These are phyloP conservation scores for Ophonus ardosiacus DNA, from an alignment of 2,888 invertebrate species.

Conservation along the genomic window DNA sequence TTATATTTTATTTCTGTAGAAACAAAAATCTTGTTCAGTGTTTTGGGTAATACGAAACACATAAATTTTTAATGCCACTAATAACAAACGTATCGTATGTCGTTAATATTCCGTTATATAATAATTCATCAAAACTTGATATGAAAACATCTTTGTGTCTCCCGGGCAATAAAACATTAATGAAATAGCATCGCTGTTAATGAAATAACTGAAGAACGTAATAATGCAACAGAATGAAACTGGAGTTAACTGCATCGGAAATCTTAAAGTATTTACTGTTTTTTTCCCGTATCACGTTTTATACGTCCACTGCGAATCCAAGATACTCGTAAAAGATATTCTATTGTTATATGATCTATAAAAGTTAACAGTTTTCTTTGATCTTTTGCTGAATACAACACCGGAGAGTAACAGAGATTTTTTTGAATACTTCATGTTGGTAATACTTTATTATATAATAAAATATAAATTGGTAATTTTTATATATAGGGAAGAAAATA, in stretches of 20 bases:
- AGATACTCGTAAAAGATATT: constrained; percentile 36
- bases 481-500: background rate
- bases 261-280: constrained; percentile 52
- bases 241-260: constrained; percentile 2
- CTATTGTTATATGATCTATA: constrained; percentile 60
- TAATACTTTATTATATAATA: constrained; percentile 10
- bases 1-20: no score
- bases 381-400: constrained; percentile 43
- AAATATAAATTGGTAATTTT: background rate
- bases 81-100: no score
- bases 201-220: constrained; percentile 23
- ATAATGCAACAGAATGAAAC: constrained; percentile 10
- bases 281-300: constrained; percentile 46
- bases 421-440: constrained; percentile 34
- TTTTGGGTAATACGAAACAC: no score
- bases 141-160: background rate
- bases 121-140: no score
- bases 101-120: no score
- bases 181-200: constrained; percentile 22
- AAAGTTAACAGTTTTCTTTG: constrained; percentile 43
- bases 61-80: no score
- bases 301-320: constrained; percentile 40
- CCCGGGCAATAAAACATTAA: constrained; percentile 4
- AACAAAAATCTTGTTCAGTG: no score
- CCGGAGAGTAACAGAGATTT: constrained; percentile 20